Evolutionary conservation across 1,140 invertebrate genomes (phyloP).

Genomic region (Bacillus rossius): DNA sequence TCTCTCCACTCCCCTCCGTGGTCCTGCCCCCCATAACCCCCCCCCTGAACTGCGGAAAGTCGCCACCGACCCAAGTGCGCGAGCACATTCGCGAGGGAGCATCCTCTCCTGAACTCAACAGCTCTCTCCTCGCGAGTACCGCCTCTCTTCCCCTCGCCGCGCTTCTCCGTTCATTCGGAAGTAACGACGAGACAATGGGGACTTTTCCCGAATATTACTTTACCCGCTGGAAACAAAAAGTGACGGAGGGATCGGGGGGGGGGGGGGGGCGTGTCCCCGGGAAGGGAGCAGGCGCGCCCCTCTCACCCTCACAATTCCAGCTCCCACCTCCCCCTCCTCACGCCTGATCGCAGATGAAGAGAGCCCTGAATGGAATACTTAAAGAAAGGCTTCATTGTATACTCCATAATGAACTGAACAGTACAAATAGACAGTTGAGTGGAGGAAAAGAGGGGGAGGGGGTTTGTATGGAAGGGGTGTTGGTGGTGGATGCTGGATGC

Average conservation of each 20-base stretch:
- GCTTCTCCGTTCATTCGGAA: conserved; percentile 10
- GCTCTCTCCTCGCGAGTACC: too few species aligned
- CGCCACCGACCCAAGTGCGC: too few species aligned
- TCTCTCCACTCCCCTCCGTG: too few species aligned
- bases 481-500: too few species aligned
- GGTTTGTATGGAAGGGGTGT: too few species aligned
- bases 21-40: too few species aligned
- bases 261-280: too few species aligned
- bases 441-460: background rate
- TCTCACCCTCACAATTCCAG: too few species aligned
- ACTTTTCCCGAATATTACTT: conserved; percentile 19
- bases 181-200: conserved; percentile 17
- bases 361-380: conserved; percentile 15
- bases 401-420: conserved; percentile 17
- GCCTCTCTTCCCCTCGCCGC: background rate
- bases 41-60: too few species aligned
- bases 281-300: too few species aligned
- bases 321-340: background rate
- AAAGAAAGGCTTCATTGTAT: conserved; percentile 18
- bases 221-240: conserved; percentile 1
- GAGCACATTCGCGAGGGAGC: too few species aligned
- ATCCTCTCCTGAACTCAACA: too few species aligned
- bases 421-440: conserved; percentile 12
- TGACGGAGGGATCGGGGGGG: conserved; percentile 4
- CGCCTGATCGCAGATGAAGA: conserved; percentile 1